phyloP scores from a whole-genome alignment of 2,113 vertebrate species.

The Silurus glanis region DNA sequence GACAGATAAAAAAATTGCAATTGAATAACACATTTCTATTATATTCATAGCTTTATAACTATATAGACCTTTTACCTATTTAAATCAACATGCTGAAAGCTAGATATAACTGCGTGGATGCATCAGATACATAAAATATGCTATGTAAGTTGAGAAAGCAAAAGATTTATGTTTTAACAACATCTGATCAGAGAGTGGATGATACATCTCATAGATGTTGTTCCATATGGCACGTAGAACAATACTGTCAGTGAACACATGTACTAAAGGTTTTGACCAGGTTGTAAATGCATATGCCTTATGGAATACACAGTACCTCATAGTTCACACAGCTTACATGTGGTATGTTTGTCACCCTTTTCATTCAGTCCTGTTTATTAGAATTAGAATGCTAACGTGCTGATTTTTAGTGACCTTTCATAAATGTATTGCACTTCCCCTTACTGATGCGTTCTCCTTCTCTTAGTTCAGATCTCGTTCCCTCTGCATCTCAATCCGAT shows the following conservation, averaged over 20 bases:
- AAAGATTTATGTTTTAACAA: neutral
- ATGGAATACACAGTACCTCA: neutral
- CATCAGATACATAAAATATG: neutral
- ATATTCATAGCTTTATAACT: no score
- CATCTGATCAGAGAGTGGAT: neutral
- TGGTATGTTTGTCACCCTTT: slow-evolving; percentile 27
- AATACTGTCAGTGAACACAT: neutral
- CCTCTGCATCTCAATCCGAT: neutral
- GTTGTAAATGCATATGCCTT: slow-evolving; percentile 12
- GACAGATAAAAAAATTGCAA: no score
- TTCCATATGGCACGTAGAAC: neutral
- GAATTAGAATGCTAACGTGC: neutral
- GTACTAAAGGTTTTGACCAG: neutral
- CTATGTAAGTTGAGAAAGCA: neutral
- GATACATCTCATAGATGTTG: neutral
- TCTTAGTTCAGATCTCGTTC: neutral
- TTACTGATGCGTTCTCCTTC: slow-evolving; percentile 4
- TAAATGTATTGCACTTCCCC: neutral
- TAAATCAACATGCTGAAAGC: neutral
- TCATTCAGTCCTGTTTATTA: slow-evolving; percentile 44
- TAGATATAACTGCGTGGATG: neutral
- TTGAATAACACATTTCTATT: no score
- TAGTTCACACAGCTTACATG: slow-evolving; percentile 27
- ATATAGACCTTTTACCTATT: neutral
- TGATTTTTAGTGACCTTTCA: slow-evolving; percentile 23